These are phyloP conservation scores for Etheostoma spectabile DNA, from an alignment of 2,113 vertebrate genomes.

Conservation along the genomic window DNA sequence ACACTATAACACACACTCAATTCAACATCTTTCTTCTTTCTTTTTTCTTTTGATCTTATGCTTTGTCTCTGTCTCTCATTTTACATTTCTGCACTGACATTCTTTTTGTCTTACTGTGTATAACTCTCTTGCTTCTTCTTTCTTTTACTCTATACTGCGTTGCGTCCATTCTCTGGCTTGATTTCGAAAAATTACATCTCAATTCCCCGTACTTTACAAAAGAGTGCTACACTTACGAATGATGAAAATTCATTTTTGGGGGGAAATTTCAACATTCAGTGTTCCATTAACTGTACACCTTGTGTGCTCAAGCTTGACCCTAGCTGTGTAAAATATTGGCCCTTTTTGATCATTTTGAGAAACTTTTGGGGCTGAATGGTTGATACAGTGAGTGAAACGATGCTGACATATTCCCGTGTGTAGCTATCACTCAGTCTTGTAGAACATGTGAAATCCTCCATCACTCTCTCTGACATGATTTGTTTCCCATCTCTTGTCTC, in stretches of 20 bases:
- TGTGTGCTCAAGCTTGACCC: constrained; percentile 43
- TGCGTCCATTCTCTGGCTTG: constrained; percentile 34
- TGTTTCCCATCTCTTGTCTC: constrained; percentile 36
- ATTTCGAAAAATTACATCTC: constrained; percentile 56
- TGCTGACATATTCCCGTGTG: constrained; percentile 22
- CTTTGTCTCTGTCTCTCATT: constrained; percentile 65
- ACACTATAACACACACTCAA: constrained; percentile 75
- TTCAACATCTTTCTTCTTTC: constrained; percentile 80
- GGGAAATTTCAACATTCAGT: constrained; percentile 43
- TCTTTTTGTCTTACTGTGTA: constrained; percentile 46
- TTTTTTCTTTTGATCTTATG: constrained; percentile 44
- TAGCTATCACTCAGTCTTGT: constrained; percentile 11
- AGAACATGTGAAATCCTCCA: constrained; percentile 29
- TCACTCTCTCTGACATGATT: constrained; percentile 35
- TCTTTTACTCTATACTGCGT: constrained; percentile 15
- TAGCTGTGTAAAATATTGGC: constrained; percentile 30
- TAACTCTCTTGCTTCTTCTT: constrained; percentile 18
- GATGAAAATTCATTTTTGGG: constrained; percentile 53
- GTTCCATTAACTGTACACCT: constrained; percentile 35
- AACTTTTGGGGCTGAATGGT: constrained; percentile 34
- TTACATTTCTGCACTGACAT: constrained; percentile 56
- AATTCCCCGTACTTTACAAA: constrained; percentile 63
- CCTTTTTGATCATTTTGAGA: constrained; percentile 50
- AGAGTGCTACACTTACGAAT: constrained; percentile 56
- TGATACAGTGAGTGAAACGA: constrained; percentile 38